A percentile compares a stretch with the other conserved stretches of the same genome.
phyloP scores from a whole-genome alignment of 2,797 vertebrate species.

The Pangasius krempfi region DNA sequence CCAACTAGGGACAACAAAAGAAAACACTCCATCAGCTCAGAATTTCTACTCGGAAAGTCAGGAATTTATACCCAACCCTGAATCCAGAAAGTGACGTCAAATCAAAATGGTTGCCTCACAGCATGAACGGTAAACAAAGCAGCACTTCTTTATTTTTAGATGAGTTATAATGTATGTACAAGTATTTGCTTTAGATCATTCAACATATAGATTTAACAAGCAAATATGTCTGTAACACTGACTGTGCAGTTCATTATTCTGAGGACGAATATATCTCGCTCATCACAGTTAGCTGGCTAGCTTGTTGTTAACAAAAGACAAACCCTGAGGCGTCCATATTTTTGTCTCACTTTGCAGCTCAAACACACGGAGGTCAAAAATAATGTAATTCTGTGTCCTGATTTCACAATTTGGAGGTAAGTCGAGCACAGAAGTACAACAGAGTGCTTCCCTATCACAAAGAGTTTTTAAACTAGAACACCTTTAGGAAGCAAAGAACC shows the following conservation, averaged over 20 bases:
- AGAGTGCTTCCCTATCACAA: not conserved
- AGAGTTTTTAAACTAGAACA: not conserved
- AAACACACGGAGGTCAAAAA: not conserved
- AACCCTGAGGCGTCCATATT: not conserved
- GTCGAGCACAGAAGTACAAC: not conserved
- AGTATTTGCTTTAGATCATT: not conserved
- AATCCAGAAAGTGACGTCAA: not conserved
- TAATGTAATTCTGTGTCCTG: not conserved
- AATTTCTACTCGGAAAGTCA: not conserved
- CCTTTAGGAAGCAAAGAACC: not conserved
- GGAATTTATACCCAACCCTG: not conserved
- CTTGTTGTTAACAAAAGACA: not conserved
- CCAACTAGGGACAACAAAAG: not conserved
- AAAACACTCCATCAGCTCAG: not conserved
- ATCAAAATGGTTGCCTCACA: not conserved
- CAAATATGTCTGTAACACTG: too few species aligned
- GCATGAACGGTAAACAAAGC: not conserved
- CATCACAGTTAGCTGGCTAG: too few species aligned
- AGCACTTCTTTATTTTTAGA: not conserved
- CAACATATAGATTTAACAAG: too few species aligned
- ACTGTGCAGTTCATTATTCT: too few species aligned
- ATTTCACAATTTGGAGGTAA: not conserved
- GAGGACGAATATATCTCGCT: not conserved
- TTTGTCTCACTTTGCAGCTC: not conserved
- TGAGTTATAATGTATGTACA: not conserved